phyloP scores from a whole-genome alignment of 2,113 vertebrate genomes.

The Eublepharis macularius region DNA sequence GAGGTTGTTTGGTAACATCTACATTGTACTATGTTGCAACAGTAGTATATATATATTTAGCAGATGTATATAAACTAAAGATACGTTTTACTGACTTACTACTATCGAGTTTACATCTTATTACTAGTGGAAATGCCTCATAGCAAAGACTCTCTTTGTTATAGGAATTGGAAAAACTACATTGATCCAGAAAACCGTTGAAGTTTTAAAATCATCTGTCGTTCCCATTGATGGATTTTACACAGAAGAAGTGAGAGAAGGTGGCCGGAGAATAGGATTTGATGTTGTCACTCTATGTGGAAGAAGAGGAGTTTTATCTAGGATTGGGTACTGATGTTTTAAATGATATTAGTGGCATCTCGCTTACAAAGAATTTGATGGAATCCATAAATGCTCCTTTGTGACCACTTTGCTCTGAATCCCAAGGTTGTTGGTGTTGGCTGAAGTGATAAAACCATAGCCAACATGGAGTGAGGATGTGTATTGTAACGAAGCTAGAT shows the following conservation, averaged over 20 bases:
- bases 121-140: not conserved
- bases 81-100: not conserved
- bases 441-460: not conserved
- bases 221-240: constrained; percentile 89
- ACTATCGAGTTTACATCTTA: not conserved
- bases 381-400: not conserved
- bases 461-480: not conserved
- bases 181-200: constrained; percentile 87
- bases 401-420: not conserved
- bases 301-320: constrained; percentile 84
- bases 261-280: constrained; percentile 89
- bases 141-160: constrained; percentile 27
- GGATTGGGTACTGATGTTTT: constrained; percentile 82
- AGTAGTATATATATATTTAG: not conserved
- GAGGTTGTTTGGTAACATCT: not conserved
- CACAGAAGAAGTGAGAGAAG: constrained; percentile 91
- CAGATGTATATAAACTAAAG: not conserved
- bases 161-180: constrained; percentile 97
- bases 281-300: constrained; percentile 93
- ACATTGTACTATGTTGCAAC: not conserved
- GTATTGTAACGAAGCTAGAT: not conserved
- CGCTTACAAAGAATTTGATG: not conserved
- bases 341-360: not conserved
- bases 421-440: not conserved
- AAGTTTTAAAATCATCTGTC: constrained; percentile 78